Evolutionary conservation across 2,113 vertebrate genomes (phyloP).

Genomic region (Suncus etruscus): DNA sequence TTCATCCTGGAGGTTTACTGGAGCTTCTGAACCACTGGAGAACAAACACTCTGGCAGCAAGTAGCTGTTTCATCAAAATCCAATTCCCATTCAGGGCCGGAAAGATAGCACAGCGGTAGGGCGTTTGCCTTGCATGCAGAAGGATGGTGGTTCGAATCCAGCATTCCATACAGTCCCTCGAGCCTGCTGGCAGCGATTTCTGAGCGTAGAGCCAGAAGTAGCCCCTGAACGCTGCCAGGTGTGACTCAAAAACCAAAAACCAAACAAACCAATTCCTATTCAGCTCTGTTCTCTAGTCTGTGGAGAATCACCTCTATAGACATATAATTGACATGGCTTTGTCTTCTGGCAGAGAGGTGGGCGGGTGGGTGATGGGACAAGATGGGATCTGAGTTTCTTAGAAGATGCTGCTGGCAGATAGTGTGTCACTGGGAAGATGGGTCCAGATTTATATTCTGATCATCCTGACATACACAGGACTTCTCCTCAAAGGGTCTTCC

Average conservation of each 20-base stretch:
- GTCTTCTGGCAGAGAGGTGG: not conserved
- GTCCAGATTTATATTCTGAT: not conserved
- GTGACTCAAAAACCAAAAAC: too few relatives aligned
- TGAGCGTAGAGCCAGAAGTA: too few relatives aligned
- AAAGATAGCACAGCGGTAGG: too few relatives aligned
- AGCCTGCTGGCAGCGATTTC: too few relatives aligned
- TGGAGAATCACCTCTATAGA: not conserved
- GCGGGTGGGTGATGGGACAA: not conserved
- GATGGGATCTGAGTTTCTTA: not conserved
- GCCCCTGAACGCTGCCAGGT: too few relatives aligned
- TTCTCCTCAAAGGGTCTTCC: not conserved
- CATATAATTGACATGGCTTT: not conserved
- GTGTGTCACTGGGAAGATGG: not conserved
- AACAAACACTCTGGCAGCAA: not conserved
- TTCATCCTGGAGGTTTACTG: not conserved
- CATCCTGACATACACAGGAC: not conserved
- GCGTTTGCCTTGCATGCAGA: too few relatives aligned
- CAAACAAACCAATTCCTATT: not conserved
- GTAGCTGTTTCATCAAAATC: not conserved
- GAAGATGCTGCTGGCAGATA: not conserved
- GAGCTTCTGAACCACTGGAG: slow-evolving; percentile 20
- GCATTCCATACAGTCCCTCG: too few relatives aligned
- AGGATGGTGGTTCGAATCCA: too few relatives aligned
- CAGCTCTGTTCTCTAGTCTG: not conserved
- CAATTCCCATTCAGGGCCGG: not conserved